These are phyloP conservation scores for Centropus unirufus DNA, from an alignment of 2,113 vertebrate genomes.

Conservation along the genomic window DNA sequence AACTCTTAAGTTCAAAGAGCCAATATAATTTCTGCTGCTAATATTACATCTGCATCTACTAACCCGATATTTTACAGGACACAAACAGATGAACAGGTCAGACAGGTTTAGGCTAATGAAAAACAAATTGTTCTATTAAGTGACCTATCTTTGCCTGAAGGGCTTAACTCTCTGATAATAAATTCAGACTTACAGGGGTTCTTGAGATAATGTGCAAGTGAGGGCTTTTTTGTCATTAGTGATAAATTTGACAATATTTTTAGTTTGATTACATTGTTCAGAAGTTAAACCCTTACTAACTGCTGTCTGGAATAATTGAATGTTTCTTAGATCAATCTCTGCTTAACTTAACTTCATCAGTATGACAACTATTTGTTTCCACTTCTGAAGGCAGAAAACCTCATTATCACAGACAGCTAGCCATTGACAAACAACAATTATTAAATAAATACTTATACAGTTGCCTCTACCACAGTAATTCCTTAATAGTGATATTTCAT, in stretches of 20 bases:
- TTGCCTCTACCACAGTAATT: not conserved
- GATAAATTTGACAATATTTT: not conserved
- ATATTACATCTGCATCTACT: constrained; percentile 33
- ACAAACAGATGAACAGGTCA: constrained; percentile 67
- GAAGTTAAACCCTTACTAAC: constrained; percentile 60
- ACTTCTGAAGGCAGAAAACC: not conserved
- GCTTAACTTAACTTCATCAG: not conserved
- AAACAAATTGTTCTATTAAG: constrained; percentile 66
- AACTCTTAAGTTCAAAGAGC: constrained; percentile 27
- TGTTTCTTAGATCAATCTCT: constrained; percentile 15
- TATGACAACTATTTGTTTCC: not conserved
- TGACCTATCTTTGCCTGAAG: constrained; percentile 57
- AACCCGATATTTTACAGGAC: constrained; percentile 37
- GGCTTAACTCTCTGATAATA: constrained; percentile 53
- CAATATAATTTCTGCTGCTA: constrained; percentile 39
- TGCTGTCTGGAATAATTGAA: constrained; percentile 43
- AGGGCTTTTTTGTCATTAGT: not conserved
- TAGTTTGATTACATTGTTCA: constrained; percentile 50
- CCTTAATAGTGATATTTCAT: not conserved
- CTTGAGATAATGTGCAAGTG: not conserved
- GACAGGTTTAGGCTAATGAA: constrained; percentile 66
- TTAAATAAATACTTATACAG: not conserved
- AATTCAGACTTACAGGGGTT: constrained; percentile 31
- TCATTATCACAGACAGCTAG: not conserved
- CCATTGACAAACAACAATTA: not conserved